Evolutionary conservation across 2,888 invertebrate genomes (phyloP), one percentile per base, ranked within the genome.

Genomic region (Ophonus ardosiacus): DNA sequence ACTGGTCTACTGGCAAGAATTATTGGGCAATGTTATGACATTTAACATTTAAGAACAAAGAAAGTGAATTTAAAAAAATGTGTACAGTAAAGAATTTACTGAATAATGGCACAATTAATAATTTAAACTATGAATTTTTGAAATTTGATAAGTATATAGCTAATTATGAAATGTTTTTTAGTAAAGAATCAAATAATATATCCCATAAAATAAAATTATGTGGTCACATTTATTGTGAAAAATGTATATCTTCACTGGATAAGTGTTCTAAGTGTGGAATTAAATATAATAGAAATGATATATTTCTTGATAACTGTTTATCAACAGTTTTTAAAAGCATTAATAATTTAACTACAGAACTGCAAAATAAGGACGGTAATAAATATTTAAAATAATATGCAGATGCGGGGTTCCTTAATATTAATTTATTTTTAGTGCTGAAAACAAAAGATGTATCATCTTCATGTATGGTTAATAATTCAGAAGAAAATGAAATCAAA

Each of bases 231-330:
- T 21, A 57, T 24, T 78, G 78, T 15, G 13, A 78, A n/a, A 57
- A 78, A 24, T 78, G 78, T 78, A 31, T 78, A 21, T 56, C 24
- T 24, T 31, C n/a, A 24, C 8, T 17, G 24, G 6, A 31, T 18
- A 78, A 21, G 1, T 78, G 78, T 57, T 78, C 21, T 57, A 56
- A 78, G n/a, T 78, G 78, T 78, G 24, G 31, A n/a, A 24, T 78
- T n/a, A 56, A 57, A 24, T 78, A 56, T 78, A 21, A 7, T 4
- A 8, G 10, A n/a, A 24, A 78, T 21, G 31, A 78, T 57, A n/a
- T 78, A n/a, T 78, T 24, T 57, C 10, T 24, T 78, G 78, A 78
- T 21, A 21, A 31, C 7, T 31, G 31, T 7, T 57, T 74, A 38
- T n/a, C 13, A 38, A 68, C n/a, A n/a, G 15, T 68, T 13, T 38